Base-by-base conservation (phyloP, 2,888 invertebrate species). In the Epinotia demarniana region DNA sequence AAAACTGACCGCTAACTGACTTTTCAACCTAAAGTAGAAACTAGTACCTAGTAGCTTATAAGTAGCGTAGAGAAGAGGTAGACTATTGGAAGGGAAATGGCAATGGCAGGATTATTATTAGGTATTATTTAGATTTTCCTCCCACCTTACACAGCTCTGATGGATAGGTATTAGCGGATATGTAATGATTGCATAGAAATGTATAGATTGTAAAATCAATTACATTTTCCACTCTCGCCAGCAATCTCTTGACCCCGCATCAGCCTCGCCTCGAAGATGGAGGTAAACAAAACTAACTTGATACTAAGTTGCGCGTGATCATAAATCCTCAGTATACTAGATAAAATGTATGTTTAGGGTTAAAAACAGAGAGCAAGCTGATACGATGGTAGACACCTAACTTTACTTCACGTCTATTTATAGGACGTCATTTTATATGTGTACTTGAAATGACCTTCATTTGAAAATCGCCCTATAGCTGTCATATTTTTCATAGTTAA, bases 271-370 rank as follows among this genome's bases (percentile, higher is more conserved):
- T 61, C 53, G 23, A 49, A 71, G 60, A 33, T n/a, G 8, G 49
- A 55, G 63, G 66, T 75, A 71, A 71, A 75, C 66, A 75, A 61
- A 66, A 66, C 63, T 58, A 64, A 61, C 4, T 39, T 9, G 6
- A 23, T 53, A 75, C 71, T 53, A 62, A 71, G 71, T 75, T 75
- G 75, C 75, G 4, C 43, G 55, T 62, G 67, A 67, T 33, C 72
- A 62, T 57, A 53, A 63, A 70, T 63, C 46, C 46, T 57, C 27
- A 61, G 33, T 46, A 12, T 11, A 18, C 19, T 39, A 70, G 58
- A 75, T 70, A 75, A 53, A 71, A 66, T 19, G 46, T 67, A 53
- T 75, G 75, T 71, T 67, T 71, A 72, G 71, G 71, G 75, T 75
- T 71, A 72, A 53, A 62, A 66, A 57, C 66, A 53, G 23, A 53